phyloP scores from a whole-genome alignment of 2,888 invertebrate genomes.

The Trisateles emortualis region DNA sequence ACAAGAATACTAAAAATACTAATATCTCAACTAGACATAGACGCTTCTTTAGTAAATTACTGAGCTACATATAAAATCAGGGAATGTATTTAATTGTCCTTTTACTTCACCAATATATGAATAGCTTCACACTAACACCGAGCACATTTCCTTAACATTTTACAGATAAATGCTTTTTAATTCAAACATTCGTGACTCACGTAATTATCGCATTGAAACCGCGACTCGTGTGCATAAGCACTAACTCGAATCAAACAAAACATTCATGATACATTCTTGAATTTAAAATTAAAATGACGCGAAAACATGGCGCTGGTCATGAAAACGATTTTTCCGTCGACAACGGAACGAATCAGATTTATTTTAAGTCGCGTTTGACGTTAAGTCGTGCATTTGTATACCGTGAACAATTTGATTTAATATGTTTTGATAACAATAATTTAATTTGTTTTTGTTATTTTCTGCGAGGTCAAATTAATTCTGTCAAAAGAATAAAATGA shows the following conservation, averaged over 20 bases:
- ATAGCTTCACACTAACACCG: neutral
- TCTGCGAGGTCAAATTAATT: neutral
- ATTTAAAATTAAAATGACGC: constrained; percentile 43
- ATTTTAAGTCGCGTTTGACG: constrained; percentile 21
- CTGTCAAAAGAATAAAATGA: neutral
- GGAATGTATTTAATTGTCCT: no score
- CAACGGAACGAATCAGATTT: constrained; percentile 32
- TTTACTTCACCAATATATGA: neutral
- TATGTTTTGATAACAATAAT: constrained; percentile 4
- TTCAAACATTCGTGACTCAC: constrained; percentile 22
- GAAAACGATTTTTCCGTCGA: constrained; percentile 34
- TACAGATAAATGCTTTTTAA: constrained; percentile 11
- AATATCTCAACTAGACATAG: no score
- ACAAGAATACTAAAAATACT: no score
- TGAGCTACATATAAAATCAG: no score
- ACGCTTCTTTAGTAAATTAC: no score
- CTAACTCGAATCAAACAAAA: constrained; percentile 18
- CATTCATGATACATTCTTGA: constrained; percentile 37
- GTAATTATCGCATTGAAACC: constrained; percentile 31
- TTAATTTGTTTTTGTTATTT: neutral
- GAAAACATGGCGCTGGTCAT: constrained; percentile 39
- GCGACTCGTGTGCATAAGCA: constrained; percentile 17
- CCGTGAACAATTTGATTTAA: constrained; percentile 16
- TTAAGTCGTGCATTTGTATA: constrained; percentile 8
- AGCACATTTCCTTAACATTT: neutral